Percentiles rank a stretch among this genome's conserved stretches.
Conservation (phyloP, 2,888 invertebrate genomes). For the Drosophila greeni region DNA sequence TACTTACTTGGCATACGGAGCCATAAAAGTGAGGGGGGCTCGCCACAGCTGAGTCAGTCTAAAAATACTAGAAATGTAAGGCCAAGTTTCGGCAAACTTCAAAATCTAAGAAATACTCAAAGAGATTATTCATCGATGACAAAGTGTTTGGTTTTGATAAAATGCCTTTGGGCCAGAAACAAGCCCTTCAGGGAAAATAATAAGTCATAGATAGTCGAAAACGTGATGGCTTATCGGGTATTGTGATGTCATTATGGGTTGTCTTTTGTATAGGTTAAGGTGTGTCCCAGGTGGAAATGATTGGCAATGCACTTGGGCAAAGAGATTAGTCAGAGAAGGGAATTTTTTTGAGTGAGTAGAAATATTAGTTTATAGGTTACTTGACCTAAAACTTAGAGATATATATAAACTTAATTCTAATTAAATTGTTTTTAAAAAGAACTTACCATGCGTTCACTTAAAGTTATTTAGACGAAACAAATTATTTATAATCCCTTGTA, state of each 20-base stretch:
- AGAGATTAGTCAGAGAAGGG: slow-evolving; percentile 8
- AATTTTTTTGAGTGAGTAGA: not conserved
- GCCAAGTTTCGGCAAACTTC: slow-evolving; percentile 41
- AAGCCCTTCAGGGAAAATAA: slow-evolving; percentile 28
- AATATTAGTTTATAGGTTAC: not conserved
- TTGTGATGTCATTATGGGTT: slow-evolving; percentile 6
- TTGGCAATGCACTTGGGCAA: not conserved
- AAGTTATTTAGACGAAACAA: too few relatives aligned
- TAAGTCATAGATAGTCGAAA: slow-evolving; percentile 23
- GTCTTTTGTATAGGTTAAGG: slow-evolving; percentile 8
- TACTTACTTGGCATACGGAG: slow-evolving; percentile 39
- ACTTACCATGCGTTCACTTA: too few relatives aligned
- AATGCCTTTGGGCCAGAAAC: slow-evolving; percentile 26
- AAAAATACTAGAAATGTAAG: slow-evolving; percentile 27
- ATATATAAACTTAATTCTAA: too few relatives aligned
- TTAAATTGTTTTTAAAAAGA: too few relatives aligned
- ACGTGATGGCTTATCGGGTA: slow-evolving; percentile 23
- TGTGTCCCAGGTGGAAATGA: slow-evolving; percentile 6
- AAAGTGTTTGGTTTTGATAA: slow-evolving; percentile 40
- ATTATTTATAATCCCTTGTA: too few relatives aligned
- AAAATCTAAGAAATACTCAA: slow-evolving; percentile 32
- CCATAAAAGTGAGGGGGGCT: slow-evolving; percentile 20
- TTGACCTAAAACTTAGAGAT: too few relatives aligned
- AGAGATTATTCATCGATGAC: slow-evolving; percentile 56
- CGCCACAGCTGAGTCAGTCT: slow-evolving; percentile 30